phyloP scores from a whole-genome alignment of 1,140 invertebrate species.

The Microvelia longipes region DNA sequence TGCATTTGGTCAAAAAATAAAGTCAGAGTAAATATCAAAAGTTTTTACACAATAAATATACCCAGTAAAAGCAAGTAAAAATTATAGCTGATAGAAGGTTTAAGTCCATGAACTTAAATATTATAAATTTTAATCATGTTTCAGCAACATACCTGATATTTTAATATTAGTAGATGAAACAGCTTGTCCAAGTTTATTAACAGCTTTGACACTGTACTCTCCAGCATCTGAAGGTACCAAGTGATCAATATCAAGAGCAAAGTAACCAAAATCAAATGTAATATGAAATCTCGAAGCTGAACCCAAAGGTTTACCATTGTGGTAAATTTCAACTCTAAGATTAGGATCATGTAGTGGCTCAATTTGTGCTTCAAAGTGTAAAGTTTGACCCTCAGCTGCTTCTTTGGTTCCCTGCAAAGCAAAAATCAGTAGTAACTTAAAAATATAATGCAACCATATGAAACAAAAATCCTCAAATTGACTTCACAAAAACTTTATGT shows the following conservation, averaged over 20 bases:
- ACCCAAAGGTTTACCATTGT: slow-evolving; percentile 73
- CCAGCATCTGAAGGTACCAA: slow-evolving; percentile 86
- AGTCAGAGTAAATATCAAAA: too few relatives aligned
- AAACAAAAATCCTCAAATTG: too few relatives aligned
- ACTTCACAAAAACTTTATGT: too few relatives aligned
- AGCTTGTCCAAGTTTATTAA: slow-evolving; percentile 75
- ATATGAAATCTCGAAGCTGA: slow-evolving; percentile 79
- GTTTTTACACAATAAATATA: too few relatives aligned
- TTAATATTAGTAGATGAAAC: slow-evolving; percentile 62
- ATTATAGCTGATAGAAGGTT: too few relatives aligned
- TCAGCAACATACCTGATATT: slow-evolving; percentile 39
- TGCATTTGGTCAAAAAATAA: too few relatives aligned
- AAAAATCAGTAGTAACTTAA: slow-evolving; percentile 1
- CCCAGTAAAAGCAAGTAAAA: too few relatives aligned
- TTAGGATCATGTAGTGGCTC: slow-evolving; percentile 83
- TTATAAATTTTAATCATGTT: too few relatives aligned
- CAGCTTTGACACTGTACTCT: slow-evolving; percentile 76
- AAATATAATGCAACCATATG: too few relatives aligned
- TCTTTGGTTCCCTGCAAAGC: slow-evolving; percentile 55
- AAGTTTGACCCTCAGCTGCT: slow-evolving; percentile 68
- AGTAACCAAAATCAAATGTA: slow-evolving; percentile 89
- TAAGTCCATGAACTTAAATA: too few relatives aligned
- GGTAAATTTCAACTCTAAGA: slow-evolving; percentile 76
- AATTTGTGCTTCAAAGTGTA: slow-evolving; percentile 81
- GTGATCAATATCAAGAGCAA: slow-evolving; percentile 78